Percentiles rank a stretch among this genome's conserved stretches.
These are phyloP conservation scores for Diplazon laetatorius DNA, from an alignment of 2,888 invertebrate species.

Conservation along the genomic window DNA sequence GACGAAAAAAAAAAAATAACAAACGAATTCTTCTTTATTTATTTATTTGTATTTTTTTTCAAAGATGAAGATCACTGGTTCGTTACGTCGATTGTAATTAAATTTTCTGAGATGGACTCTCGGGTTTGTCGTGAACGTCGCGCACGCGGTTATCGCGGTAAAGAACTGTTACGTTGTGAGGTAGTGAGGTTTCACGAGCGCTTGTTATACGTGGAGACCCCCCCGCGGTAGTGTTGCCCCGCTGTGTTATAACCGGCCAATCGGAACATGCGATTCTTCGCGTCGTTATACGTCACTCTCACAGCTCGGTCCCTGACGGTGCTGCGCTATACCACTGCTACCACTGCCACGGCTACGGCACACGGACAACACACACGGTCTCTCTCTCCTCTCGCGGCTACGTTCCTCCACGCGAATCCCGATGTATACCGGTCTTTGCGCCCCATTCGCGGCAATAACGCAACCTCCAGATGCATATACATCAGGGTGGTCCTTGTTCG, in stretches of 20 bases:
- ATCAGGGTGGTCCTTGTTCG: too few species aligned
- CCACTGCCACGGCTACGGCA: not conserved
- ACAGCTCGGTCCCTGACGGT: slow-evolving; percentile 28
- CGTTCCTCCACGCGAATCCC: not conserved
- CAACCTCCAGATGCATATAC: too few species aligned
- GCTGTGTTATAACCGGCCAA: slow-evolving; percentile 54
- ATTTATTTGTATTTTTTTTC: not conserved
- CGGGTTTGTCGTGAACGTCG: slow-evolving; percentile 17
- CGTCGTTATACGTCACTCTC: slow-evolving; percentile 46
- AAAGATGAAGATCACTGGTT: too few species aligned
- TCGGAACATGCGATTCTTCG: slow-evolving; percentile 43
- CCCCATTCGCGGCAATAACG: too few species aligned
- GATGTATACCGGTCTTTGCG: too few species aligned
- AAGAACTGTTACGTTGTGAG: slow-evolving; percentile 66
- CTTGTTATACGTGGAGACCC: slow-evolving; percentile 66
- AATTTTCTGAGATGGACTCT: slow-evolving; percentile 11
- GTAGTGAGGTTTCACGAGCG: slow-evolving; percentile 53
- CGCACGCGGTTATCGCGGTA: slow-evolving; percentile 56
- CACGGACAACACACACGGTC: slow-evolving; percentile 7
- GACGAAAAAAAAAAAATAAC: not conserved
- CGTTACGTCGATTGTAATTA: not conserved
- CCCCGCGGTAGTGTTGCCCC: slow-evolving; percentile 55
- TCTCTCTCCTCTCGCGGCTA: too few species aligned
- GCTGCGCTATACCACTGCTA: not conserved
- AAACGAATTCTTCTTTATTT: too few species aligned